Evolutionary conservation across 2,888 invertebrate species (phyloP).

Genomic region (Autographa pulchrina): DNA sequence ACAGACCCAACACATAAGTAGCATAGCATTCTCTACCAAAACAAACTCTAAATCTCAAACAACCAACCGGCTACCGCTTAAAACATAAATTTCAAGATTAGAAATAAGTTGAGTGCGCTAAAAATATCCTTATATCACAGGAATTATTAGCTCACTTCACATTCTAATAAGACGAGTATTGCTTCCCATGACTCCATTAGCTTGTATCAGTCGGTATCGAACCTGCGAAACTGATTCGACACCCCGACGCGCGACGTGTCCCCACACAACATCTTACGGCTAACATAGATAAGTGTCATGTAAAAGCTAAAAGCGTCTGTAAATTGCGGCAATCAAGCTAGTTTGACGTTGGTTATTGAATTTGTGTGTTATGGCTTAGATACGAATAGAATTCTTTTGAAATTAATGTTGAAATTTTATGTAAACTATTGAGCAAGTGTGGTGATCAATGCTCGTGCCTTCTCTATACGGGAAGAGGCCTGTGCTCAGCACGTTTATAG

Average conservation of each 20-base stretch:
- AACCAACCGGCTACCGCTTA: slow-evolving; percentile 21
- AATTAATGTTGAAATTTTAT: slow-evolving; percentile 25
- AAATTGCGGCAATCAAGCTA: slow-evolving; percentile 69
- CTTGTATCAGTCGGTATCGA: slow-evolving; percentile 78
- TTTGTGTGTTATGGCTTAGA: slow-evolving; percentile 40
- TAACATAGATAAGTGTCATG: slow-evolving; percentile 74
- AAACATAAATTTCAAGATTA: slow-evolving; percentile 48
- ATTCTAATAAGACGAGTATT: slow-evolving; percentile 52
- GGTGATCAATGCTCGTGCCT: too few relatives aligned
- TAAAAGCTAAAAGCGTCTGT: slow-evolving; percentile 75
- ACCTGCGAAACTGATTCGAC: slow-evolving; percentile 74
- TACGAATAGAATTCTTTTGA: not conserved
- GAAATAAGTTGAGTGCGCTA: slow-evolving; percentile 23
- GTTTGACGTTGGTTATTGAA: slow-evolving; percentile 56
- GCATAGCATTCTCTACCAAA: not conserved
- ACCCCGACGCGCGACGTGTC: slow-evolving; percentile 68
- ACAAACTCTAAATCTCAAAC: not conserved
- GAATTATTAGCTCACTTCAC: slow-evolving; percentile 39
- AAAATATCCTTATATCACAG: slow-evolving; percentile 41
- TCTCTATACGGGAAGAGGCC: too few relatives aligned
- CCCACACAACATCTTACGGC: slow-evolving; percentile 71
- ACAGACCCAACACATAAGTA: not conserved
- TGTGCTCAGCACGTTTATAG: too few relatives aligned
- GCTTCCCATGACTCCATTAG: slow-evolving; percentile 82
- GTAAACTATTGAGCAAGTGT: too few relatives aligned